Conservation (phyloP, 2,113 vertebrate species). For the Dissostichus mawsoni region DNA sequence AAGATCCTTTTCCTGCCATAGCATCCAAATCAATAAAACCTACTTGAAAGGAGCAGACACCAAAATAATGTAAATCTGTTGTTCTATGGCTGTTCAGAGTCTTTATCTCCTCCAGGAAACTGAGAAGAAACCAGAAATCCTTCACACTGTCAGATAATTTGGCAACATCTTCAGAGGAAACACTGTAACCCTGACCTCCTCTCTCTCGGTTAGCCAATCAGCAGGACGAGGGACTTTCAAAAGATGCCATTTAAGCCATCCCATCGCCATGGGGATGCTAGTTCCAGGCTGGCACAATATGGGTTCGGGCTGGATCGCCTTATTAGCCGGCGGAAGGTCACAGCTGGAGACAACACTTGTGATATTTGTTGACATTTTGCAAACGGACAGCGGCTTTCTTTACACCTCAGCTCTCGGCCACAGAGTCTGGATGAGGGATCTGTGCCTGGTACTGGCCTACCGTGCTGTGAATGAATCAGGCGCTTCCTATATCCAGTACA, state of each 20-base stretch:
- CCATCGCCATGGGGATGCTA: conserved; percentile 48
- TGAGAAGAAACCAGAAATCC: background rate
- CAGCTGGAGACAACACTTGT: conserved; percentile 54
- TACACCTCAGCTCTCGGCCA: background rate
- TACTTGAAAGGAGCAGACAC: too few relatives aligned
- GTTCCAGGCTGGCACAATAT: conserved; percentile 32
- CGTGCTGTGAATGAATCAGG: too few relatives aligned
- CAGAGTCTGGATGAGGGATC: background rate
- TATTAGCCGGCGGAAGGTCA: conserved; percentile 68
- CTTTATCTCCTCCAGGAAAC: background rate
- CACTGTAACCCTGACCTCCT: background rate
- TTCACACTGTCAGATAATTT: background rate
- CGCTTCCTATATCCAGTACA: too few relatives aligned
- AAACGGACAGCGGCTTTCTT: conserved; percentile 44
- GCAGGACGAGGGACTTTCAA: conserved; percentile 2
- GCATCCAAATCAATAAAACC: too few relatives aligned
- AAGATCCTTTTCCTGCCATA: too few relatives aligned
- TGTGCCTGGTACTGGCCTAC: too few relatives aligned
- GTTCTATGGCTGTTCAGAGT: background rate
- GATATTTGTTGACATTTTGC: conserved; percentile 77
- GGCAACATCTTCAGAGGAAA: background rate
- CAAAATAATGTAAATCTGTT: background rate
- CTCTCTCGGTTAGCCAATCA: conserved; percentile 31
- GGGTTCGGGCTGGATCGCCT: conserved; percentile 24
- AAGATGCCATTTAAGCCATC: conserved; percentile 39